Evolutionary conservation across 2,113 vertebrate species (phyloP), one percentile per base, ranked within the genome.

Genomic region (Xiphias gladius): DNA sequence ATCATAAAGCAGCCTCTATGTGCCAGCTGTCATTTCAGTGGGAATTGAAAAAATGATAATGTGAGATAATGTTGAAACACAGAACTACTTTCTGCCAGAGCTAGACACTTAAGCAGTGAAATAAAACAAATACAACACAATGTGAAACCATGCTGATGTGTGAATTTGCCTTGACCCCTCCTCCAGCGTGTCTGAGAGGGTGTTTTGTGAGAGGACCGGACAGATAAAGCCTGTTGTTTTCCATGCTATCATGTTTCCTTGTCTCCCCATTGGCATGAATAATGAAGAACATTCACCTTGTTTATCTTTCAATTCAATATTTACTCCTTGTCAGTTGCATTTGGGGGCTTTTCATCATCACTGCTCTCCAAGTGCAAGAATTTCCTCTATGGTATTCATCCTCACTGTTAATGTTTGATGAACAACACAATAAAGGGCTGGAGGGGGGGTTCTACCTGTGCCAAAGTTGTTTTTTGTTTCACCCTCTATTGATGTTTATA

Each of bases 291-390:
- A 76, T 89, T 89, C 91, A 94, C 91, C 93, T 94, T 95, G 91
- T 94, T 94, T 94, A 92, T 94, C 91, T 92, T 93, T 93, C 89
- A 85, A 93, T 95, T 93, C 85, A 93, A 95, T 94, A 94, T 95
- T 95, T 94, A 94, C 91, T 94, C 86, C 89, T 94, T 95, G 95
- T 95, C 95, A 95, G 88, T 91, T 78, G 79, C 86, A 95, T 95
- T 93, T 88, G 82, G 82, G 80, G 85, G 89, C 94, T 95, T 92
- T 95, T 94, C 91, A 92, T 95, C 94, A 95, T 78, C 78, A 52
- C 66, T 66, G 62, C 85, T 90, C 92, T 93, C 91, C 55, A 83
- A 88, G 87, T 20, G 14, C 85, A 67, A 71, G 58, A 37, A 70
- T 89, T 89, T 78, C 59, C 89, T 90, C 90, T 7, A 22, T 46